These are phyloP conservation scores for Cheilosia vernalis DNA, from an alignment of 2,888 invertebrate species.

Conservation along the genomic window DNA sequence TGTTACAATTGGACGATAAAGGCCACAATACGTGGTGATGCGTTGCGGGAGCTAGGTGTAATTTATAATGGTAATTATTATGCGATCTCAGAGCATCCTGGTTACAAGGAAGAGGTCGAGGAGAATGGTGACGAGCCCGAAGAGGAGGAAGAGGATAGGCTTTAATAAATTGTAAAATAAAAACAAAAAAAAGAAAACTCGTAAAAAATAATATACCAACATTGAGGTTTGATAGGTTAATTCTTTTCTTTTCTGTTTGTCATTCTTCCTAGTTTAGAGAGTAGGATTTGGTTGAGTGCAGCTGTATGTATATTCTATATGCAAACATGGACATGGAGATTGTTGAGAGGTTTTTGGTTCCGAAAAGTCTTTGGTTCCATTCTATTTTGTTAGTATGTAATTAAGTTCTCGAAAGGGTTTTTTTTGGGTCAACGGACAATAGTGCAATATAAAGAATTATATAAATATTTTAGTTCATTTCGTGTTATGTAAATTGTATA, in stretches of 20 bases:
- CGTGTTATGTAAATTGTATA: constrained; percentile 19
- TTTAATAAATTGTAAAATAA: constrained; percentile 84
- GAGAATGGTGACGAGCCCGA: constrained; percentile 93
- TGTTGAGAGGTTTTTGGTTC: constrained; percentile 57
- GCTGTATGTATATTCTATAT: constrained; percentile 50
- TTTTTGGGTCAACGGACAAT: constrained; percentile 66
- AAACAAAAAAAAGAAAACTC: constrained; percentile 67
- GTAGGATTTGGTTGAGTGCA: constrained; percentile 52
- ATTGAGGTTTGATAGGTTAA: constrained; percentile 54
- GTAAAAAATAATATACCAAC: constrained; percentile 42
- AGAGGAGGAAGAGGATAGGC: constrained; percentile 89
- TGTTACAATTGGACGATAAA: constrained; percentile 99
- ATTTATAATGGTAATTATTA: constrained; percentile 98
- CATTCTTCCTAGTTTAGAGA: constrained; percentile 18
- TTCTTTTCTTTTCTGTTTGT: constrained; percentile 22
- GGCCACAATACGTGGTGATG: constrained; percentile 96
- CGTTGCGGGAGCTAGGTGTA: constrained; percentile 94
- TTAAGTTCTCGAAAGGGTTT: constrained; percentile 47
- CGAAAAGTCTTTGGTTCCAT: constrained; percentile 36
- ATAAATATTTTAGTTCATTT: constrained; percentile 25
- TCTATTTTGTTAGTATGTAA: constrained; percentile 30
- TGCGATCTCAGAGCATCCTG: constrained; percentile 97
- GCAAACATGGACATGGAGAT: constrained; percentile 41
- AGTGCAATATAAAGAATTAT: constrained; percentile 56
- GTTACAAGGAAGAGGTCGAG: constrained; percentile 95